Base-by-base conservation (phyloP, 2,888 invertebrate species). In the Digitonthophagus gazella region DNA sequence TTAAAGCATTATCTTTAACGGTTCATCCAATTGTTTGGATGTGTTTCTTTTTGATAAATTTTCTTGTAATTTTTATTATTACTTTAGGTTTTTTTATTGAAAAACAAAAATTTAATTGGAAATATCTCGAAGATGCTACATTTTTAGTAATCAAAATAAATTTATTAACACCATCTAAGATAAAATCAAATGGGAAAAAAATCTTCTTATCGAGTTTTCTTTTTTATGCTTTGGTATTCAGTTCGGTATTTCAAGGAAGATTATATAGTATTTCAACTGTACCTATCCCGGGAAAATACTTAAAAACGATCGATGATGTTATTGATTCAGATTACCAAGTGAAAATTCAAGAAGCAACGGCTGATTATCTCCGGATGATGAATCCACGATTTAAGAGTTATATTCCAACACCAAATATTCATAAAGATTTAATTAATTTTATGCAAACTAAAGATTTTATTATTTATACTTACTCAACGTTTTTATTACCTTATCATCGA, bases 251-350 rank as follows among this genome's bases (percentile, higher is more conserved):
- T 3, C 61, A 61, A 61, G 61, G 19, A 8, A 16, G 61, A 61
- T 61, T 61, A 8, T 61, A 61, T 18, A 18, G 61, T n/a, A 61
- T 61, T 19, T 61, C 20, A n/a, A 19, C 61, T 6, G 61, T 61
- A n/a, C 61, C 61, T 18, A 18, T 61, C 18, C 20, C 18, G 4
- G 61, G 14, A 19, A 61, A 61, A n/a, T 20, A 5, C 18, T 19
- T 61, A 18, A 61, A 61, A 61, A 61, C 61, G n/a, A 61, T 61
- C 18, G 8, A 61, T n/a, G 61, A 61, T 19, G 61, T 20, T 61
- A 19, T 61, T 6, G 19, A 19, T 19, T 61, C 61, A 8, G 18
- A 61, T n/a, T 61, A 61, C 20, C 61, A 18, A 19, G 20, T 61
- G n/a, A 61, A 61, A 61, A 15, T 61, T 6, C 16, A 61, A 19